These are phyloP conservation scores for Macrophya annulata DNA, from an alignment of 2,888 invertebrate genomes.

Conservation along the genomic window DNA sequence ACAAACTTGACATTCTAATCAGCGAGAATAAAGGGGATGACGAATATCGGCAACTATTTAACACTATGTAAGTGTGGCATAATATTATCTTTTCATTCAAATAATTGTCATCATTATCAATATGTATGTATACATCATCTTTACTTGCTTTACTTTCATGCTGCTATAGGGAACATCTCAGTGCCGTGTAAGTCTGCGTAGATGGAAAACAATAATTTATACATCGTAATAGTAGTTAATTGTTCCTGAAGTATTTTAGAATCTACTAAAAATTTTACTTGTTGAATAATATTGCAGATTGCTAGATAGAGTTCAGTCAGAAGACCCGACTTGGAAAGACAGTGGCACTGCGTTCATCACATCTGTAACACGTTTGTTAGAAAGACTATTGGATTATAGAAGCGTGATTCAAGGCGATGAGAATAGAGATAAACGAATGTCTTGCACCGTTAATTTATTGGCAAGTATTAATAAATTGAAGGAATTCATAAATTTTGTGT, in stretches of 20 bases:
- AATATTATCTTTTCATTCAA: constrained; percentile 50
- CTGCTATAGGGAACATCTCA: constrained; percentile 91
- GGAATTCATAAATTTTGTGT: background rate
- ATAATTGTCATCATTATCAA: constrained; percentile 50
- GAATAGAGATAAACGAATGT: constrained; percentile 97
- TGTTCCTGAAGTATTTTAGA: background rate
- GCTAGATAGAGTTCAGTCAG: constrained; percentile 91
- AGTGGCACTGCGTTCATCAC: constrained; percentile 96
- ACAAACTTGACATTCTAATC: constrained; percentile 95
- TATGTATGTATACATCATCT: background rate
- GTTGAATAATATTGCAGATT: constrained; percentile 81
- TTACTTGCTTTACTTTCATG: constrained; percentile 69
- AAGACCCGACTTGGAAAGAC: constrained; percentile 94
- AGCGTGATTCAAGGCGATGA: constrained; percentile 98
- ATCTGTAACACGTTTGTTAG: constrained; percentile 93
- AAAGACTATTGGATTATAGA: constrained; percentile 95
- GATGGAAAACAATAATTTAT: background rate
- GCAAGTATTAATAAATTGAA: constrained; percentile 80
- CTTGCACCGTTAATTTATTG: constrained; percentile 96
- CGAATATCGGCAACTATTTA: constrained; percentile 95
- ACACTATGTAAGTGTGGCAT: constrained; percentile 92
- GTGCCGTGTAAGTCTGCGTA: constrained; percentile 91
- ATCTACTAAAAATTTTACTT: constrained; percentile 30
- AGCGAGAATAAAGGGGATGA: constrained; percentile 97
- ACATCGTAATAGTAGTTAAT: background rate